Evolutionary conservation across 2,797 vertebrate genomes (phyloP).

Genomic region (Emydoidea blandingii): DNA sequence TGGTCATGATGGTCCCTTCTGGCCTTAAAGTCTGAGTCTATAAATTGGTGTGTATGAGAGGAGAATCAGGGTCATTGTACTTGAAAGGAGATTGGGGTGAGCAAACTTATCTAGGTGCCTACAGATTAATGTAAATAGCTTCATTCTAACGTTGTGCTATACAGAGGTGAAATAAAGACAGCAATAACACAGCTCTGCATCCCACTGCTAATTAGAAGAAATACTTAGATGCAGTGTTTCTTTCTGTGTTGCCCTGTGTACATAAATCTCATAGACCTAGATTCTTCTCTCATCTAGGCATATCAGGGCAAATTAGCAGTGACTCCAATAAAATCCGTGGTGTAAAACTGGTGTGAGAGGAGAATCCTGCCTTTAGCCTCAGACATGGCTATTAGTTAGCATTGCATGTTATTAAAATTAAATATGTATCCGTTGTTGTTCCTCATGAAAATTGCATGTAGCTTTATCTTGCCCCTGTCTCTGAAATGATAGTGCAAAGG

Average conservation of each 20-base stretch:
- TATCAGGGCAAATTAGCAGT: background rate
- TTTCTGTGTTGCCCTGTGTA: background rate
- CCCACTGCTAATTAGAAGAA: accelerated
- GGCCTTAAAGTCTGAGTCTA: background rate
- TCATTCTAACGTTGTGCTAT: accelerated
- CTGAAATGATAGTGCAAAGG: background rate
- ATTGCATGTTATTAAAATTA: background rate
- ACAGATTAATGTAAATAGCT: background rate
- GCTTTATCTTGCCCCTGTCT: background rate
- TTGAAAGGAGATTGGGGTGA: background rate
- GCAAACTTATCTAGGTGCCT: background rate
- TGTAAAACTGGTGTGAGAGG: background rate
- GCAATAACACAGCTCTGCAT: accelerated
- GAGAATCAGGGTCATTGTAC: background rate
- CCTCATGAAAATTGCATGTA: background rate
- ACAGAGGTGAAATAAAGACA: background rate
- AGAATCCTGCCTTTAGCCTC: background rate
- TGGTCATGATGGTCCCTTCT: background rate
- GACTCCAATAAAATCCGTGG: background rate
- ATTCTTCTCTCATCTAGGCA: background rate
- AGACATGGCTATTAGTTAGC: background rate
- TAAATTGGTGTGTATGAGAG: background rate
- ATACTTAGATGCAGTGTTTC: background rate
- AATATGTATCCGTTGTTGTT: background rate
- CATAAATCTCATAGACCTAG: background rate